These are phyloP conservation scores for Synergus umbraculus DNA, from an alignment of 2,888 invertebrate species.

Conservation along the genomic window DNA sequence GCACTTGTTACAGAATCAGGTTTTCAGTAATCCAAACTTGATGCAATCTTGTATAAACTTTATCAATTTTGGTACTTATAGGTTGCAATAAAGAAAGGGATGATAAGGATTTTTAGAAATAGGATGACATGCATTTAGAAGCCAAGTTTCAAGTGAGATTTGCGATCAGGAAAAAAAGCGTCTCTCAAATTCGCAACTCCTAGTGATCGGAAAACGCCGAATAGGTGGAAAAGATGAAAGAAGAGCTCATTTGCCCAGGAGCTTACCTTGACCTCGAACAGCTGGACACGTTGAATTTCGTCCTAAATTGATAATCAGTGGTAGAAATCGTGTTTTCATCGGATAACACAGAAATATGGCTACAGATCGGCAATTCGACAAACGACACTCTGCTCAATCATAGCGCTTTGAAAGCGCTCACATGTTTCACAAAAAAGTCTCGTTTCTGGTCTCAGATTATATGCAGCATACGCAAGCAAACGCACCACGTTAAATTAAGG, in stretches of 20 bases:
- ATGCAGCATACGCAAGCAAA: not conserved
- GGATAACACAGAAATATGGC: slow-evolving; percentile 33
- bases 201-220: slow-evolving; percentile 20
- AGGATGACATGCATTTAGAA: not conserved
- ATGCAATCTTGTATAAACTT: not conserved
- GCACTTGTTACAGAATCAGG: not conserved
- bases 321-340: slow-evolving; percentile 12
- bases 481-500: slow-evolving; percentile 18
- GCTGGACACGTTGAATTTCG: not conserved
- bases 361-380: slow-evolving; percentile 28
- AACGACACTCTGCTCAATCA: not conserved
- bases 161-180: slow-evolving; percentile 29
- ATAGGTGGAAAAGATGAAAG: not conserved
- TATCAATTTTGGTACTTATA: not conserved
- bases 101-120: not conserved
- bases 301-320: not conserved
- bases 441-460: not conserved
- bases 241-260: not conserved
- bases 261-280: slow-evolving; percentile 19
- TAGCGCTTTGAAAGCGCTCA: not conserved
- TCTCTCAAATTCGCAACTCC: slow-evolving; percentile 6
- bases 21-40: slow-evolving; percentile 3
- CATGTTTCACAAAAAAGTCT: not conserved
- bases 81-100: not conserved
- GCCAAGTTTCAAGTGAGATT: slow-evolving; percentile 10